Percentiles rank a stretch among this genome's conserved stretches.
phyloP scores from a whole-genome alignment of 1,140 invertebrate genomes.

The Ladona fulva region DNA sequence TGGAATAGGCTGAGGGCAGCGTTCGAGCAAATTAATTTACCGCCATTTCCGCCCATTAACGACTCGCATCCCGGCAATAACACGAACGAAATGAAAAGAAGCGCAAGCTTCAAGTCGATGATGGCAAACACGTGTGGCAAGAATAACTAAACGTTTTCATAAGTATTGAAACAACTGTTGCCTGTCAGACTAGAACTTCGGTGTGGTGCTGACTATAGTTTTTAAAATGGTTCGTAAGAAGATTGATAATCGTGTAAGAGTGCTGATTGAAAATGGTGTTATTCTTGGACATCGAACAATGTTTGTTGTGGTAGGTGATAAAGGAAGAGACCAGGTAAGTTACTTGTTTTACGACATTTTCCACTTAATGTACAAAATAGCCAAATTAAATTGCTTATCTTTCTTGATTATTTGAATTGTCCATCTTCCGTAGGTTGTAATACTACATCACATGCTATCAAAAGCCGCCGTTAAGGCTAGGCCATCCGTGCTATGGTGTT shows the following conservation, averaged over 20 bases:
- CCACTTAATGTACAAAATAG: not conserved
- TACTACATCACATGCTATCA: slow-evolving; percentile 93
- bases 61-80: no score
- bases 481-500: slow-evolving; percentile 95
- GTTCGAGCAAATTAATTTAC: no score
- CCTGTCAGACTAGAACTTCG: not conserved
- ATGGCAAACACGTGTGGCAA: not conserved
- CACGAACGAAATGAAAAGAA: no score
- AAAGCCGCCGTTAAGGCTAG: slow-evolving; percentile 88
- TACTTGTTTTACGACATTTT: slow-evolving; percentile 10
- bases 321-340: slow-evolving; percentile 85
- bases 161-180: not conserved
- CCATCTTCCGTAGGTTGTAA: slow-evolving; percentile 62
- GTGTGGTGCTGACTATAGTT: not conserved
- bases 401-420: not conserved
- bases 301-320: slow-evolving; percentile 93
- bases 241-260: slow-evolving; percentile 90
- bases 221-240: slow-evolving; percentile 79
- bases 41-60: no score
- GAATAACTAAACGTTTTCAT: not conserved
- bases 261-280: slow-evolving; percentile 96
- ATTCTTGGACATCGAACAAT: slow-evolving; percentile 78
- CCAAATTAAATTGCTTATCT: not conserved
- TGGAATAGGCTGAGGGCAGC: no score
- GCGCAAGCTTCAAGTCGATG: not conserved